These are phyloP conservation scores for Serripes groenlandicus DNA, from an alignment of 2,888 invertebrate genomes.

Conservation along the genomic window DNA sequence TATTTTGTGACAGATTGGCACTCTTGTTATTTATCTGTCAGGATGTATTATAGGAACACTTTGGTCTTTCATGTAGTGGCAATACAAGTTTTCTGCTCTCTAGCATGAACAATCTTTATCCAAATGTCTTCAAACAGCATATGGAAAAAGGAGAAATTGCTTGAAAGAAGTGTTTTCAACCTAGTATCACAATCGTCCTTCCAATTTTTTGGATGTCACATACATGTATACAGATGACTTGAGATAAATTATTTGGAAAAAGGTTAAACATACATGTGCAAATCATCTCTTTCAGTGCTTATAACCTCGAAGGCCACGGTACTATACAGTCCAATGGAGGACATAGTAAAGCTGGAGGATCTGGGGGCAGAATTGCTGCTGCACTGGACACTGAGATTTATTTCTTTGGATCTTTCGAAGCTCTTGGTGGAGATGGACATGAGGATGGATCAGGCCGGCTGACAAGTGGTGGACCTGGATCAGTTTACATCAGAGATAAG, in stretches of 20 bases:
- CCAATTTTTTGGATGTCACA: too few relatives aligned
- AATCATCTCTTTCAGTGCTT: constrained; percentile 29
- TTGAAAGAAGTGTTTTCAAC: not conserved
- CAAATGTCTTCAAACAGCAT: too few relatives aligned
- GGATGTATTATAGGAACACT: too few relatives aligned
- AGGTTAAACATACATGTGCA: too few relatives aligned
- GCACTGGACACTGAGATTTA: constrained; percentile 67
- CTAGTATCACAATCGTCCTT: too few relatives aligned
- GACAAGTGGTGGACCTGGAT: constrained; percentile 76
- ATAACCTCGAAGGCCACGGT: constrained; percentile 76
- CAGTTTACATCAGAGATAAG: constrained; percentile 73
- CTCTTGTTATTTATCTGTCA: too few relatives aligned
- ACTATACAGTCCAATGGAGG: constrained; percentile 71
- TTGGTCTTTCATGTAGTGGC: too few relatives aligned
- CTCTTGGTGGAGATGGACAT: constrained; percentile 75
- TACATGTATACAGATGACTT: too few relatives aligned
- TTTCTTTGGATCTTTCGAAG: constrained; percentile 69
- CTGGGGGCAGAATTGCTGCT: constrained; percentile 77
- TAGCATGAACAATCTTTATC: too few relatives aligned
- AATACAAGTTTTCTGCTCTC: too few relatives aligned
- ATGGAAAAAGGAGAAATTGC: not conserved
- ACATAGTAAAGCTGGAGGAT: constrained; percentile 71
- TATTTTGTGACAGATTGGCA: too few relatives aligned
- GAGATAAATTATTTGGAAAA: too few relatives aligned
- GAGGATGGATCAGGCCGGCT: constrained; percentile 43